Evolutionary conservation across 1,140 invertebrate species (phyloP).

Genomic region (Pogonomyrmex californicus): DNA sequence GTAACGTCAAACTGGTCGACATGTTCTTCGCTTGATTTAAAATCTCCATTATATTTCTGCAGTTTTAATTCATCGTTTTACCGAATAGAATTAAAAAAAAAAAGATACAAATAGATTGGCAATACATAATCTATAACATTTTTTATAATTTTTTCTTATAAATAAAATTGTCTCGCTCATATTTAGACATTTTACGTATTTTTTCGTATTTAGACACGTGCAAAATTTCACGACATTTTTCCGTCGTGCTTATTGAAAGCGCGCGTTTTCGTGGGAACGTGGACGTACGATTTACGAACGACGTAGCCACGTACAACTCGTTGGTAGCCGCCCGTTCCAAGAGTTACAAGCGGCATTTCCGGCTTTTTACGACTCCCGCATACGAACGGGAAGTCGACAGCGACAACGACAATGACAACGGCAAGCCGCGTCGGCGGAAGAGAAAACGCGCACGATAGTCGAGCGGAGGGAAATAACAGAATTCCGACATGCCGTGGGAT

Average conservation of each 20-base stretch:
- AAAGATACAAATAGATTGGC: neutral
- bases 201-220: neutral
- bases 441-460: neutral
- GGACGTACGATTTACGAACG: conserved; percentile 33
- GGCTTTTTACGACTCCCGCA: conserved; percentile 30
- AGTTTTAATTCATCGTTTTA: neutral
- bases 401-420: neutral
- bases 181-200: neutral
- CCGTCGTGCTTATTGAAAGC: neutral
- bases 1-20: neutral
- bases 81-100: neutral
- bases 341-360: conserved; percentile 41
- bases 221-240: conserved; percentile 4
- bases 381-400: neutral
- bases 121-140: neutral
- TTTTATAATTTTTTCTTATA: neutral
- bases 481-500: neutral
- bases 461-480: conserved; percentile 16
- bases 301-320: conserved; percentile 18
- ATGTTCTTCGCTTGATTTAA: neutral
- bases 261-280: neutral
- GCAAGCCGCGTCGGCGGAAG: neutral
- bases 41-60: neutral
- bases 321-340: conserved; percentile 30
- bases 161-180: conserved; percentile 9